Evolutionary conservation across 2,888 invertebrate genomes (phyloP), one percentile per base, ranked within the genome.

Genomic region (Allygus modestus): DNA sequence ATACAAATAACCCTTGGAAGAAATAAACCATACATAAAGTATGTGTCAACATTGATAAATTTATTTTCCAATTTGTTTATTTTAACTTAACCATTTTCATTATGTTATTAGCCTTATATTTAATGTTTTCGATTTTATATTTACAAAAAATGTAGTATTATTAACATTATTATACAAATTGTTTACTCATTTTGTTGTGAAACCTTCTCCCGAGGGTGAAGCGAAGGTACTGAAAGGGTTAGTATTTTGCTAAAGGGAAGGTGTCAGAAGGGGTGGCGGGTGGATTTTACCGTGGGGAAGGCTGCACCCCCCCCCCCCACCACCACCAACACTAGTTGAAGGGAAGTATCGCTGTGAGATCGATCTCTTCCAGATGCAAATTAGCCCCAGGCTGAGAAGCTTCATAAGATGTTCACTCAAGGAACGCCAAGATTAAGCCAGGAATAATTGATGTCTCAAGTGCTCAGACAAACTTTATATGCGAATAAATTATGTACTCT

Each of bases 371-470:
- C 41, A 75, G 83, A 83, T 83, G 83, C 83, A 83, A 83, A 83
- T 83, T 73, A 73, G 28, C 83, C 71, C 26, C 26, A 37, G 83
- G 83, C 79, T 37, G 83, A 23, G 83, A 73, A 73, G 83, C 75
- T 75, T 83, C 83, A 83, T 83, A 83, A 83, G 83, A 83, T 58
- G 83, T 83, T 83, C 83, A 58, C 75, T 83, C 75, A 58, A 83
- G 83, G 83, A 83, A 75, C 79, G 79, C 75, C 83, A 83, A 83
- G 83, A 83, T 83, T 83, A 83, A 83, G 75, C 75, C 83, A 58
- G 83, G 75, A 83, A 83, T 83, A 83, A 83, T 83, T 83, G 83
- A 83, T 83, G 83, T 73, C 83, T 83, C 75, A 61, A 83, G 83
- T 83, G 83, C 83, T 83, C 83, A 58, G 75, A 83, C 83, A 75